Conservation (phyloP, 2,797 vertebrate genomes). For the Distichodus sexfasciatus region DNA sequence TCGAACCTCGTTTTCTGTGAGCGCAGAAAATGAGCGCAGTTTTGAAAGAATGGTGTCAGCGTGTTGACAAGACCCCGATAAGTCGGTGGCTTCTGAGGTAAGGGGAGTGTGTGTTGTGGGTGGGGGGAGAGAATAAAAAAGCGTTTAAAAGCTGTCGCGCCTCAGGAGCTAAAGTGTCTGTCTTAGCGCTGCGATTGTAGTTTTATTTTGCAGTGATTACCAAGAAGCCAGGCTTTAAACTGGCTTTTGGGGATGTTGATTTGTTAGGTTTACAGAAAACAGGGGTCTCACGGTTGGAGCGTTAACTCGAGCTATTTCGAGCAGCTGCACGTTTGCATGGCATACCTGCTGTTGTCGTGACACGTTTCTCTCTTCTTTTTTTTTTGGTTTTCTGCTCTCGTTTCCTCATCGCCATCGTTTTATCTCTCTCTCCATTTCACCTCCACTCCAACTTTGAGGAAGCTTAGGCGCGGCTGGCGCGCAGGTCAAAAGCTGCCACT, state of each 20-base stretch:
- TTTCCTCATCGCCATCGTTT: conserved; percentile 57
- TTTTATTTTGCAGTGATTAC: conserved; percentile 81
- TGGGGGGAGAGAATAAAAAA: conserved; percentile 58
- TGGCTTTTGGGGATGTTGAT: conserved; percentile 74
- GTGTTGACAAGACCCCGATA: conserved; percentile 76
- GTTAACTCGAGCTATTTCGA: conserved; percentile 67
- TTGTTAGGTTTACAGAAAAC: conserved; percentile 73
- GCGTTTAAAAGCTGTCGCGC: conserved; percentile 77
- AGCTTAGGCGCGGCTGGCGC: conserved; percentile 85
- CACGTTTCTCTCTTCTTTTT: conserved; percentile 56
- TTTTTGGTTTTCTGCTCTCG: conserved; percentile 64
- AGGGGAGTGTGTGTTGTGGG: too few species aligned
- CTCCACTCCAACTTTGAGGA: conserved; percentile 87
- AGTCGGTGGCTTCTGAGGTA: conserved; percentile 71
- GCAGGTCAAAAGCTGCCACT: conserved; percentile 90
- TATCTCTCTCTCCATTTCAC: conserved; percentile 64
- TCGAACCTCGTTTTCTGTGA: conserved; percentile 75
- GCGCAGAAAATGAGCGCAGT: conserved; percentile 65
- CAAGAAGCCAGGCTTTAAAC: conserved; percentile 74
- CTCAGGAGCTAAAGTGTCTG: conserved; percentile 78
- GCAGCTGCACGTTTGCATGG: conserved; percentile 66
- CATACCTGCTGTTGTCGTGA: conserved; percentile 70
- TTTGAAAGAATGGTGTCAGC: conserved; percentile 83
- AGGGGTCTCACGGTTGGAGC: conserved; percentile 52
- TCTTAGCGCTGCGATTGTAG: conserved; percentile 76